Evolutionary conservation across 2,888 invertebrate genomes (phyloP), one percentile per base, ranked within the genome.

Genomic region (Campoletis raptor): DNA sequence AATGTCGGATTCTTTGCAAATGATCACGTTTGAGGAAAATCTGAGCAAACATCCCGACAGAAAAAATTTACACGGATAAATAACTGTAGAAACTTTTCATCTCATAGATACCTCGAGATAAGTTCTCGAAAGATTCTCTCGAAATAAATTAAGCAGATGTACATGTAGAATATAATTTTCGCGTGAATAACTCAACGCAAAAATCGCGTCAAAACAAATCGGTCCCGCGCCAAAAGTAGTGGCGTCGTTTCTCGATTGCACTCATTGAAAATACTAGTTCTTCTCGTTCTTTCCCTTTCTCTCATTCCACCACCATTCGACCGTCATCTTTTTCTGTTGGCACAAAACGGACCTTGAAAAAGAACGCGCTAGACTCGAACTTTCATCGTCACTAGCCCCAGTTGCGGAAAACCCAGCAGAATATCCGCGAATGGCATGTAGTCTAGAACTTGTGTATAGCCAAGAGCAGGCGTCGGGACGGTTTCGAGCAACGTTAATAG

Each of bases 401-500:
- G 64, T 72, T 18, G 67, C 54, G 73, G 64, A 81, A 81, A 81
- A 81, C 52, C 30, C 12, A 42, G 57, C 40, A 6, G 8, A 78
- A 64, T 57, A 40, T 64, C 21, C 52, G 21, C 52, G 48, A 30
- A 24, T 37, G 40, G 36, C n/a, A 15, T 67, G 54, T 40, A 64
- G 54, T 30, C 42, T n/a, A 57, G 45, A 78, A 70, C 2, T 30
- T 57, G 57, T 61, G 48, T 76, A 76, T 80, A 83, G 78, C 52
- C 37, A 73, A 70, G 82, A 77, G 77, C 85, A 89, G 88, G 89
- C 85, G 86, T 87, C 85, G 87, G 85, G 85, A 87, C 81, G 69
- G 61, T 76, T 89, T 90, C 90, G 84, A 89, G 89, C 89, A 89
- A 90, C 87, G 88, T 85, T 91, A 91, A 90, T 91, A 90, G 90